Conservation (phyloP, 2,113 vertebrate species). For the Picathartes gymnocephalus region DNA sequence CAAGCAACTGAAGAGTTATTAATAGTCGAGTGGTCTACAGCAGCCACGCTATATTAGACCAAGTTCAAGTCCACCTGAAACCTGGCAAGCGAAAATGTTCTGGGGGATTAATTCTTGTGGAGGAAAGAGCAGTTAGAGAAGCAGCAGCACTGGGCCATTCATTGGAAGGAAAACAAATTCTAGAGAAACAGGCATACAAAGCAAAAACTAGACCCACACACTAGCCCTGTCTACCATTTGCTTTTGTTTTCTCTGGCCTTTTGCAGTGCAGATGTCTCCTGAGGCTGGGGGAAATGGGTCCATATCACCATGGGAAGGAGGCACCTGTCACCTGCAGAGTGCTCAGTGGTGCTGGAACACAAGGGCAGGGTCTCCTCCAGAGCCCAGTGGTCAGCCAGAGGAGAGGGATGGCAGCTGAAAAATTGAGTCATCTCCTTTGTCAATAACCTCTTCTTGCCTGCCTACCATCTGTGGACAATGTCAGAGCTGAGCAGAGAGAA, state of each 20-base stretch:
- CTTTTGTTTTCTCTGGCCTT: background rate
- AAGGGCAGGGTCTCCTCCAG: background rate
- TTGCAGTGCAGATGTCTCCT: background rate
- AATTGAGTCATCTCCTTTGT: background rate
- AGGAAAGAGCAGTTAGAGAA: background rate
- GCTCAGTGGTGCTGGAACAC: rapidly evolving
- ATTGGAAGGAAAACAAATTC: background rate
- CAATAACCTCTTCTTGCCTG: background rate
- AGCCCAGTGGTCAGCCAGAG: background rate
- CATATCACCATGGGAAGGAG: rapidly evolving
- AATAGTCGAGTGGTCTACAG: conserved; percentile 34
- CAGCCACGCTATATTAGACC: conserved; percentile 19
- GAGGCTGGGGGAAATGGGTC: background rate
- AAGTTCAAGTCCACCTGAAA: background rate
- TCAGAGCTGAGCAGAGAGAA: no score
- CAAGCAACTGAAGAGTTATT: conserved; percentile 26
- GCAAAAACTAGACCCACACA: background rate
- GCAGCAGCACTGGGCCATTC: background rate
- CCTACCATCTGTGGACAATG: no score
- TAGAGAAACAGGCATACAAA: background rate
- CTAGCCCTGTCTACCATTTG: background rate
- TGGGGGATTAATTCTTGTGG: background rate
- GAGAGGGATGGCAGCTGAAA: background rate
- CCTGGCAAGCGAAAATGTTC: background rate
- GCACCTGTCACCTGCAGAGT: rapidly evolving